Base-by-base conservation (phyloP, 2,888 invertebrate genomes). In the Penaeus monodon region DNA sequence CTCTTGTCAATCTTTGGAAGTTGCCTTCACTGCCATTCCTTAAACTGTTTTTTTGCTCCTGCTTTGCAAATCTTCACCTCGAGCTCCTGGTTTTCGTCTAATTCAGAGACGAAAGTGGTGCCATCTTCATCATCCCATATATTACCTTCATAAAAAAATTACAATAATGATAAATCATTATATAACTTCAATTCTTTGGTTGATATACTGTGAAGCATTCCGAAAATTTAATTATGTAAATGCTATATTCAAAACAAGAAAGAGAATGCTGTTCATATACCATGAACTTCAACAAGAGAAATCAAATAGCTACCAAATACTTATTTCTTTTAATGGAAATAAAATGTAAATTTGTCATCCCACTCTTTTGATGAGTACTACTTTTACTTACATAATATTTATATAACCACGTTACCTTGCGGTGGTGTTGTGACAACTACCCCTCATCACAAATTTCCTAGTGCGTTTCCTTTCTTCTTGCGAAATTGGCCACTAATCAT, bases 21-120 rank as follows among this genome's bases (percentile, higher is more conserved):
- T 88, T 27, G 90, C 90, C 29, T 90, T 88, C 57, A 88, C 73
- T 27, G 81, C 87, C 66, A 81, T 33, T 90, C 88, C 79, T 98
- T 98, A 93, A 98, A 98, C 93, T 99, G 99, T n/a, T n/a, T 92
- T 99, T 98, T 93, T 99, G 98, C 93, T 99, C 99, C 93, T 97
- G 96, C 91, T 99, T 93, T 99, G 99, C 91, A 94, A 95, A 99
- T 95, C 93, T 99, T 99, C 91, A 99, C 99, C 99, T 10, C 99
- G 94, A 99, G 93, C 93, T 99, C 99, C 92, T 98, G n/a, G 98
- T 92, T 99, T 99, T 88, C 97, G 91, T 66, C 91, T 92, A n/a
- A n/a, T n/a, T n/a, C n/a, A n/a, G n/a, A 12, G 88, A 85, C 74
- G 91, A 91, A 81, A 90, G 90, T 80, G n/a, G 91, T 90, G 63